Base-by-base conservation (phyloP, 1,140 invertebrate species). In the Cataglyphis hispanica region DNA sequence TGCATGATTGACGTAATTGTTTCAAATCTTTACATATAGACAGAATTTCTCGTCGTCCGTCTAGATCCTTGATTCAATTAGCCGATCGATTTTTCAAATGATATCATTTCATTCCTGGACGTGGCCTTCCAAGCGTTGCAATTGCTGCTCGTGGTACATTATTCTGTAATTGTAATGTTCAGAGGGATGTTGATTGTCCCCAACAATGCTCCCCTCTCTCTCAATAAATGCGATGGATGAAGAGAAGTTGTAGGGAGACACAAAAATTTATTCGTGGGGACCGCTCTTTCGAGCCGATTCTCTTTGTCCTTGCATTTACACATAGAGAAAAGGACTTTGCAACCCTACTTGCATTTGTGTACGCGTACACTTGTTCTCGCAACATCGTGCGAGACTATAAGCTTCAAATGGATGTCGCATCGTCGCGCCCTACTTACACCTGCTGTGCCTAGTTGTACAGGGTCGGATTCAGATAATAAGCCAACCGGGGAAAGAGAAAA, bases 391-490 rank as follows among this genome's bases (percentile, higher is more conserved):
- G 56, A 50, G 16, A 83, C 75, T 89, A 67, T 34, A 86, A 72
- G 22, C 58, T 72, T 69, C 61, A 90, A 88, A 86, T 90, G 86
- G 74, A 77, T 92, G 85, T 90, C 85, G 22, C 86, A 86, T 86
- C 86, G 87, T 91, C 86, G 90, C 87, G 91, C 78, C 86, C 91
- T 87, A 92, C 89, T 92, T 92, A 91, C 89, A 91, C 90, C 87
- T 91, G 86, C 81, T 19, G 40, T 25, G 34, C 16, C 7, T 64
- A 22, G 25, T 40, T 63, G 25, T 37, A n/a, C 5, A 78, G 61
- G 27, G n/a, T 80, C 76, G 63, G 50, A 37, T n/a, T 80, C 58
- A 56, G 50, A 50, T 84, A 43, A 56, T 25, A 7, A 22, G 22
- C 11, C 27, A 34, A 58, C 43, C 4, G 10, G 16, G 25, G 8